Evolutionary conservation across 1,140 invertebrate species (phyloP), one percentile per base, ranked within the genome.

Genomic region (Drosophila mauritiana): DNA sequence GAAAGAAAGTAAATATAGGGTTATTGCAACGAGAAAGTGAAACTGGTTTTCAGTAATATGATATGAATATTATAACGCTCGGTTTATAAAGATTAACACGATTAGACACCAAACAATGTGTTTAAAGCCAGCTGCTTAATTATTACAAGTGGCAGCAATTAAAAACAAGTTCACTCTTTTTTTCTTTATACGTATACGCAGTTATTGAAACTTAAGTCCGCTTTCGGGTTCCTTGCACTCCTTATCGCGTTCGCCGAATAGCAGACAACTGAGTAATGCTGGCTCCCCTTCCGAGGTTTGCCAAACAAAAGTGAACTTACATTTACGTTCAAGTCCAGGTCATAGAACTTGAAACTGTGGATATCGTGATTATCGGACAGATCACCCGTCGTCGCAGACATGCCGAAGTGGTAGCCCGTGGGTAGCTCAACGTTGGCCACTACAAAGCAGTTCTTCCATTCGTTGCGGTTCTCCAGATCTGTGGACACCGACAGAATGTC

Each of bases 321-420:
- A 91, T 95, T 94, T 65, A 95, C 94, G 48, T 95, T 93, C 39
- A 95, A 90, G 89, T 98, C 97, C 55, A 99, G 93, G 92, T 99
- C 97, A 91, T 96, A 99, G 72, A 98, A 94, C 93, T 97, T 97
- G 49, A 99, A 94, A 8, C 97, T 96, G 53, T 99, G 94, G 65
- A 99, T 95, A 92, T 99, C 98, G 93, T 99, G 99, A 92, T 98
- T 99, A 94, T 99, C 99, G 48, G 96, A 97, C 49, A 99, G 93
- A 93, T 99, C 98, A 8, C 99, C 99, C 4, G 99, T 99, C 1
- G 98, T 98, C 12, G 99, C 98, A 0, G 97, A 96, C 12, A 98
- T 93, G 42, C 99, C 99, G 92, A 99, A 97, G 93, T 95, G 99
- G 93, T 99, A 99, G 1, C 97, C 97, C 11, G 98, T 98, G 0